Percentiles rank a stretch among this genome's conserved stretches.
These are phyloP conservation scores for Dipodomys ordii DNA, from an alignment of 2,113 vertebrate genomes.

Conservation along the genomic window DNA sequence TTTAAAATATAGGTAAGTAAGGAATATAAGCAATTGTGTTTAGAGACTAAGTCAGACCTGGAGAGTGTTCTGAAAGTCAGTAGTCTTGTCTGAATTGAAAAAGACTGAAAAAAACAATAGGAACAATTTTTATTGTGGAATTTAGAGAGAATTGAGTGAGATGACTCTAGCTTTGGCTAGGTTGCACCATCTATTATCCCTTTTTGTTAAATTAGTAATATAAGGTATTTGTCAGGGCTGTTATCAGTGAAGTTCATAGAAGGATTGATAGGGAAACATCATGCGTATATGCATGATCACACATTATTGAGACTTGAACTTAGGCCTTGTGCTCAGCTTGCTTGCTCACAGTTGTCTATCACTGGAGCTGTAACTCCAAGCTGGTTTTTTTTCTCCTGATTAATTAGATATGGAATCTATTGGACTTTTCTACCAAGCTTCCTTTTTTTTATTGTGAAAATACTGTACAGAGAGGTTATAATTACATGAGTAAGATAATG, in stretches of 20 bases:
- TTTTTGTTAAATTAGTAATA: not conserved
- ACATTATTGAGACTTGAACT: no score
- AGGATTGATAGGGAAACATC: not conserved
- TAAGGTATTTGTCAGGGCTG: not conserved
- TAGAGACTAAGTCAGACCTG: conserved; percentile 7
- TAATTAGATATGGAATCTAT: no score
- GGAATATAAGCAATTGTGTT: conserved; percentile 16
- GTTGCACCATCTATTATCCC: not conserved
- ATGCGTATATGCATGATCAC: no score
- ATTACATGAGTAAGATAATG: no score
- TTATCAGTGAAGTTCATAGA: not conserved
- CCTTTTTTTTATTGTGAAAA: no score
- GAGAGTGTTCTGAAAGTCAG: conserved; percentile 13
- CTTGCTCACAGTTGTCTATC: no score
- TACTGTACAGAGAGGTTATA: no score
- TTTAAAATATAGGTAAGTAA: conserved; percentile 27
- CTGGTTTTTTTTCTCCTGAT: no score
- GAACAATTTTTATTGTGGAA: not conserved
- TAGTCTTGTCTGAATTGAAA: not conserved
- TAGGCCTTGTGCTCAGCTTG: no score
- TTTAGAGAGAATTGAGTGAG: conserved; percentile 6
- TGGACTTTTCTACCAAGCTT: no score
- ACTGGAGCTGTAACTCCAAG: no score
- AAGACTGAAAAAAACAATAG: not conserved
- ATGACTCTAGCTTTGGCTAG: not conserved